These are phyloP conservation scores for Escarpia spicata DNA, from an alignment of 2,888 invertebrate genomes.

Conservation along the genomic window DNA sequence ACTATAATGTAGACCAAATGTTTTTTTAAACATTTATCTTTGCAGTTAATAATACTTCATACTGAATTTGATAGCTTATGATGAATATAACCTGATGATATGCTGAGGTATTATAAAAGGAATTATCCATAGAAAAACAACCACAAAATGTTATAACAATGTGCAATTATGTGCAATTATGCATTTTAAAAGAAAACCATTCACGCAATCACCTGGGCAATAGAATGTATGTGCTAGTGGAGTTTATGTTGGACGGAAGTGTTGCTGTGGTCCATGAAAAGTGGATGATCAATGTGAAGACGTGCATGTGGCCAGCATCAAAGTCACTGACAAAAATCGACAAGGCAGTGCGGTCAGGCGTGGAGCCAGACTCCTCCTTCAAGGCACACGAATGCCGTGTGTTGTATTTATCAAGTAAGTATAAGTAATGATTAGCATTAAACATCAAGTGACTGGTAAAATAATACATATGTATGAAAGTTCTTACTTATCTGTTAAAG, in stretches of 20 bases:
- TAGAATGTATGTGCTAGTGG: background rate
- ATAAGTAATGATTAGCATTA: slow-evolving; percentile 18
- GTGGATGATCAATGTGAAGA: background rate
- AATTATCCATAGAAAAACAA: background rate
- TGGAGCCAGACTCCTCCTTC: slow-evolving; percentile 24
- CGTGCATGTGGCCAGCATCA: slow-evolving; percentile 8
- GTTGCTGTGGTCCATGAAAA: slow-evolving; percentile 17
- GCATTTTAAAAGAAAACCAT: slow-evolving; percentile 18
- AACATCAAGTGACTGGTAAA: slow-evolving; percentile 14
- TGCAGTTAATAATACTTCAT: too few species aligned
- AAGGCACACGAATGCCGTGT: slow-evolving; percentile 23
- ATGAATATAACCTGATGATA: slow-evolving; percentile 6
- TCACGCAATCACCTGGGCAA: slow-evolving; percentile 14
- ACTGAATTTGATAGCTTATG: background rate
- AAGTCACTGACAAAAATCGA: background rate
- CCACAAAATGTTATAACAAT: too few species aligned
- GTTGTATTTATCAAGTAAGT: slow-evolving; percentile 20
- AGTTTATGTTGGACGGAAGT: background rate
- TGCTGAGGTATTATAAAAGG: background rate
- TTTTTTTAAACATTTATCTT: too few species aligned
- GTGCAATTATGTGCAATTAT: background rate
- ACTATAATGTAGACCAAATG: too few species aligned
- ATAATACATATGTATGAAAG: background rate
- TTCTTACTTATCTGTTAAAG: background rate
- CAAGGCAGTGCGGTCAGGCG: slow-evolving; percentile 22